These are phyloP conservation scores for Ennomos quercinarius DNA, from an alignment of 2,888 invertebrate genomes.

Conservation along the genomic window DNA sequence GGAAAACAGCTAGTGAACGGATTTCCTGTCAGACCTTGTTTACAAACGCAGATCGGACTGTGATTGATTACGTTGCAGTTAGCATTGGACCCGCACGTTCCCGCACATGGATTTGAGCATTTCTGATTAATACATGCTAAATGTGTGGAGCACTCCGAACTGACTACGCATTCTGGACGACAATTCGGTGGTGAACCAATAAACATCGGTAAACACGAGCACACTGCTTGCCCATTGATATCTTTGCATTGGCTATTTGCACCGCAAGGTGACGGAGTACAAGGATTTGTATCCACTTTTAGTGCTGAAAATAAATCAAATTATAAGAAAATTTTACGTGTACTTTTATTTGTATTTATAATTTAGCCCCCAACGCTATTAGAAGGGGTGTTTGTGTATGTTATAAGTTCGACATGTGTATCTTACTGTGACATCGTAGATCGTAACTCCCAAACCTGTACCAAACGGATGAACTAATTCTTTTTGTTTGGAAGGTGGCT, in stretches of 20 bases:
- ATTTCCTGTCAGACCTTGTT: slow-evolving; percentile 89
- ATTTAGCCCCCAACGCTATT: too few species aligned
- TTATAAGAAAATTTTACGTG: slow-evolving; percentile 1
- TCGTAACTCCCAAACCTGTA: too few species aligned
- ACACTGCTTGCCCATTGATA: slow-evolving; percentile 89
- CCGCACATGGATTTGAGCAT: slow-evolving; percentile 88
- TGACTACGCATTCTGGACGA: slow-evolving; percentile 89
- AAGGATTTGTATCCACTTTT: slow-evolving; percentile 64
- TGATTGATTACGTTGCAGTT: slow-evolving; percentile 88
- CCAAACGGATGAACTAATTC: too few species aligned
- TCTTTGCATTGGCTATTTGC: slow-evolving; percentile 91
- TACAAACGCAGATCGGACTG: slow-evolving; percentile 91
- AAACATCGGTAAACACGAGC: slow-evolving; percentile 88
- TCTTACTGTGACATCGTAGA: too few species aligned
- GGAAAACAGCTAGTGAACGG: slow-evolving; percentile 90
- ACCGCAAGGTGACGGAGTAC: slow-evolving; percentile 88
- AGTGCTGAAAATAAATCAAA: slow-evolving; percentile 58
- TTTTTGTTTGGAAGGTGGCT: too few species aligned
- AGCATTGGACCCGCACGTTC: slow-evolving; percentile 86
- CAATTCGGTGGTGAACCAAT: slow-evolving; percentile 89
- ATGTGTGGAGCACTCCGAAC: slow-evolving; percentile 87
- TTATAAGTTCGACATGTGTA: too few species aligned
- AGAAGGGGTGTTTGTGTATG: too few species aligned
- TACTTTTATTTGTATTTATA: background rate
- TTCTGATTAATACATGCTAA: slow-evolving; percentile 89